Percentiles rank a stretch among this genome's conserved stretches.
phyloP scores from a whole-genome alignment of 2,797 vertebrate genomes.

The Huso huso region DNA sequence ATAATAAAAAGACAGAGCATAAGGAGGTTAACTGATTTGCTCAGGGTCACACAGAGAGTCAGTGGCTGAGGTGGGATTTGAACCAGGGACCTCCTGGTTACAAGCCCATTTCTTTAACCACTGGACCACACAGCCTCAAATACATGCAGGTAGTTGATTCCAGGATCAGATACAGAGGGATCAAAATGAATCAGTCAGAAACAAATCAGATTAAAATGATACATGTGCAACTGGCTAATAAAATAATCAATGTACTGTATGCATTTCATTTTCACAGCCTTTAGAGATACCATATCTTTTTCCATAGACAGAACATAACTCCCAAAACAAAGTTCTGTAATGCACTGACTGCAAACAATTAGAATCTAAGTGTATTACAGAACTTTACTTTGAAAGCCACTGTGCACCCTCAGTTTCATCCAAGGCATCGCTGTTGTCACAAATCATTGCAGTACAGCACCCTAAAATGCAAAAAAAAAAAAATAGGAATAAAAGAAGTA shows the following conservation, averaged over 20 bases:
- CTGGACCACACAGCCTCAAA: no score
- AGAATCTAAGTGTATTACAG: constrained; percentile 77
- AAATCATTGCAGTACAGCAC: constrained; percentile 32
- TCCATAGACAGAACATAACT: constrained; percentile 51
- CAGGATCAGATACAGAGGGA: no score
- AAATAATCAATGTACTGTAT: constrained; percentile 16
- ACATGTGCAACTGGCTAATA: neutral
- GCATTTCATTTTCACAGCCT: constrained; percentile 21
- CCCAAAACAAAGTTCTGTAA: constrained; percentile 83
- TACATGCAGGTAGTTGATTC: no score
- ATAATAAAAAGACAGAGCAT: no score
- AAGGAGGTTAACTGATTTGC: no score
- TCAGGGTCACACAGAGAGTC: no score
- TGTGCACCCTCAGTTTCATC: constrained; percentile 54
- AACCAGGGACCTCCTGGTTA: no score
- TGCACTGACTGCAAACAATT: constrained; percentile 74
- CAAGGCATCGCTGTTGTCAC: constrained; percentile 39
- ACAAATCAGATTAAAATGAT: neutral
- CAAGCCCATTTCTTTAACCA: no score
- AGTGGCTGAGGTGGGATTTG: no score
- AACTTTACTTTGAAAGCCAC: constrained; percentile 78
- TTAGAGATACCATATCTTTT: constrained; percentile 41
- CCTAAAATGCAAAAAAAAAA: constrained; percentile 40
- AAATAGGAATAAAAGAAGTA: constrained; percentile 16
- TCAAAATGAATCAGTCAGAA: no score